A percentile compares a stretch with the other conserved stretches of the same genome.
Conservation (phyloP, 2,888 invertebrate genomes). For the Folsomia candida region DNA sequence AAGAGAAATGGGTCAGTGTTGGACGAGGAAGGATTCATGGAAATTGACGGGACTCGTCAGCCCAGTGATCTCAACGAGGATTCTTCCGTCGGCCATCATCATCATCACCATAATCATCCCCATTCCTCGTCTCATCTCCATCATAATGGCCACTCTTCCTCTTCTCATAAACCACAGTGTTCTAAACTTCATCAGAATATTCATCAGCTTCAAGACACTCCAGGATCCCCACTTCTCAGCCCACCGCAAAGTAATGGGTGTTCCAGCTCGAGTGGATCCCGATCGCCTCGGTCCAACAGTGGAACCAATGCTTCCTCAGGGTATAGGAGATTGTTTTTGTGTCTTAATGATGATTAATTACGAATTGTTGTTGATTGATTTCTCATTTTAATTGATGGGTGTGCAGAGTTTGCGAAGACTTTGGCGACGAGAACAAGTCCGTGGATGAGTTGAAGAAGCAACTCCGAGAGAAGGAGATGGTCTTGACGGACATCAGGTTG, state of each 20-base stretch:
- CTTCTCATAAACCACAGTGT: conserved; percentile 20
- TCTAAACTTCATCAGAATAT: conserved; percentile 50
- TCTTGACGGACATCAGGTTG: conserved; percentile 90
- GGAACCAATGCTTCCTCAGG: conserved; percentile 57
- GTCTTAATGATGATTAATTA: not conserved
- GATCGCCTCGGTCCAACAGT: conserved; percentile 51
- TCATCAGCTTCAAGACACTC: conserved; percentile 54
- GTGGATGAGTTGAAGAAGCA: conserved; percentile 86
- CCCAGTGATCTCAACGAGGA: conserved; percentile 48
- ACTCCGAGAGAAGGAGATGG: conserved; percentile 90
- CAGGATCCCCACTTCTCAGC: conserved; percentile 59
- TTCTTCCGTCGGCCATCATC: conserved; percentile 10
- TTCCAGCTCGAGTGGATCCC: conserved; percentile 49
- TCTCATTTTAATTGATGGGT: not conserved
- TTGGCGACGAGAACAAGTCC: conserved; percentile 54
- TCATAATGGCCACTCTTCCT: conserved; percentile 6
- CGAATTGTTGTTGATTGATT: not conserved
- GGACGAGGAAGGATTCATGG: conserved; percentile 45
- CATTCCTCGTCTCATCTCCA: not conserved
- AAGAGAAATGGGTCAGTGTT: conserved; percentile 53
- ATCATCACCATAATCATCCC: conserved; percentile 27
- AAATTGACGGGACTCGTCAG: conserved; percentile 28
- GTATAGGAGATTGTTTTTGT: conserved; percentile 53
- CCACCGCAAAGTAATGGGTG: conserved; percentile 52
- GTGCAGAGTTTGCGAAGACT: conserved; percentile 31